A percentile compares a stretch with the other conserved stretches of the same genome.
phyloP scores from a whole-genome alignment of 2,888 invertebrate genomes.

The Abrostola triplasia region DNA sequence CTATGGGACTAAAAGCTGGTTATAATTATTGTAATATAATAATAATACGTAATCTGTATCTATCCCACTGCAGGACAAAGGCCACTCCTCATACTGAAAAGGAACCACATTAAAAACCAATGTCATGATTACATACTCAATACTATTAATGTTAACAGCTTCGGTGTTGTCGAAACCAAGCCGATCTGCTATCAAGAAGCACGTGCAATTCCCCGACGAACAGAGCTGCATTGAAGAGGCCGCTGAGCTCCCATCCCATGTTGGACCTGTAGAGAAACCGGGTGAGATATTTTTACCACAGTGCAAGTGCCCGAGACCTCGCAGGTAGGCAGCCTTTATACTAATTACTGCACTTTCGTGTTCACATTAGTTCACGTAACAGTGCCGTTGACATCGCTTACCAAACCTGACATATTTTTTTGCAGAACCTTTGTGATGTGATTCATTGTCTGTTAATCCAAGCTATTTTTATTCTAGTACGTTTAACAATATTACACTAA shows the following conservation, averaged over 20 bases:
- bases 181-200: conserved; percentile 88
- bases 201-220: conserved; percentile 91
- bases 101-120: not conserved
- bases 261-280: conserved; percentile 66
- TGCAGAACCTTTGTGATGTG: too few species aligned
- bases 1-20: too few species aligned
- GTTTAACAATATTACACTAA: too few species aligned
- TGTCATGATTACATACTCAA: not conserved
- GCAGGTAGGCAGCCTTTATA: conserved; percentile 26
- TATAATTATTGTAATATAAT: too few species aligned
- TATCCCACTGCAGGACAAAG: not conserved
- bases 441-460: too few species aligned
- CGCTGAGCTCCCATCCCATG: conserved; percentile 58
- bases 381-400: conserved; percentile 1
- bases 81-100: not conserved
- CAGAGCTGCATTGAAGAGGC: conserved; percentile 82
- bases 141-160: conserved; percentile 62
- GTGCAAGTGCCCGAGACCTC: conserved; percentile 1
- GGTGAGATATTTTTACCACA: conserved; percentile 61
- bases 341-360: conserved; percentile 28
- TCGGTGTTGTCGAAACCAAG: conserved; percentile 81
- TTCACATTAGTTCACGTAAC: conserved; percentile 22
- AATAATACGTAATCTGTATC: too few species aligned
- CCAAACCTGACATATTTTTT: conserved; percentile 1
- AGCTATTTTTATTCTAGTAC: too few species aligned